Base-by-base conservation (phyloP, 2,113 vertebrate species). In the Nothocercus julius region DNA sequence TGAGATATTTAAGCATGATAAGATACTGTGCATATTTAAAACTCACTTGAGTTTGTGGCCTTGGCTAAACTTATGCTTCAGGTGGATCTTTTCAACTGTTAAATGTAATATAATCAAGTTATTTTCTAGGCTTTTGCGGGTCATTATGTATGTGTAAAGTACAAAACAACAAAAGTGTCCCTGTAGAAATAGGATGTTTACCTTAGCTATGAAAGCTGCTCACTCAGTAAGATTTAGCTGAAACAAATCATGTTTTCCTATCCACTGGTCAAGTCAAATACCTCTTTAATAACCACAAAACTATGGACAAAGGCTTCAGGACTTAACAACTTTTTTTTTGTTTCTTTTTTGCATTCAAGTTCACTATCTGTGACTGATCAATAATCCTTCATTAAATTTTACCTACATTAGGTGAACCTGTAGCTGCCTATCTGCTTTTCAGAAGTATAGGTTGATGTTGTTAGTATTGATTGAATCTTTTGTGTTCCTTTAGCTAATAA, bases 321-420 rank as follows among this genome's bases (percentile, higher is more conserved):
- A 73, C 54, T 84, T 22, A 3, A 74, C 49, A 63, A 58, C 90
- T 53, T 63, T 91, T n/a, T 91, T 51, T 67, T 91, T n/a, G 36
- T 89, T 59, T 82, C 32, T 56, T 20, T 66, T 16, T 56, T 82
- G 72, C 28, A 80, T 77, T 77, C 74, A 51, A 7, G 77, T 74
- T 79, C 62, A 72, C 70, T 66, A 27, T 22, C 42, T 32, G 19
- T 34, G 45, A 77, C 89, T 27, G 87, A 89, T 92, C 82, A 77
- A 25, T 63, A 67, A 87, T 88, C 66, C 73, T 92, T 78, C 69
- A 58, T 84, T 92, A 61, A 83, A 79, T 88, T 81, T 92, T 92
- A 94, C 93, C 95, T 96, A 96, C 80, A 92, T 96, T 96, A 95
- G 94, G 94, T 95, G 85, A 94, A 90, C 32, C 58, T 90, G 53